These are phyloP conservation scores for Halichoerus grypus DNA, from an alignment of 2,113 vertebrate genomes.

Conservation along the genomic window DNA sequence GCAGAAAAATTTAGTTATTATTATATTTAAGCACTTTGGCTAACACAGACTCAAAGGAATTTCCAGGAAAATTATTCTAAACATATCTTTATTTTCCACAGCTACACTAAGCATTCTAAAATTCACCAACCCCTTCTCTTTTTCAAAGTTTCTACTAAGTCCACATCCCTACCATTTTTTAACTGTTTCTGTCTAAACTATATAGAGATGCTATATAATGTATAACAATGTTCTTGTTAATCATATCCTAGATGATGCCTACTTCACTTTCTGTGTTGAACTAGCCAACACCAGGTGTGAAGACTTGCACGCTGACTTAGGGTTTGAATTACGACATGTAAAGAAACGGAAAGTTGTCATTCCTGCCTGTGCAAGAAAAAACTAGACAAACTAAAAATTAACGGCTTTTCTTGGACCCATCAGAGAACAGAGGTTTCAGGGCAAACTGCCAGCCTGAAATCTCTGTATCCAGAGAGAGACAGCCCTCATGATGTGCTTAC, in stretches of 20 bases:
- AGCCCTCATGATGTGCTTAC: background rate
- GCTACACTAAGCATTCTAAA: background rate
- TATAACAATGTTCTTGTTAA: background rate
- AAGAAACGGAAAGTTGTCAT: background rate
- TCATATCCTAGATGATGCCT: background rate
- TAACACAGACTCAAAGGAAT: background rate
- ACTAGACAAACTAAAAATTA: background rate
- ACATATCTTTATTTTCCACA: background rate
- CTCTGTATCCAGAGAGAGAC: background rate
- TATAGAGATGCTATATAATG: background rate
- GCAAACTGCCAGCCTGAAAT: background rate
- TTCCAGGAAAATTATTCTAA: background rate
- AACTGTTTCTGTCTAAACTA: background rate
- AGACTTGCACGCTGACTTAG: background rate
- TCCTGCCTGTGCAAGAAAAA: background rate
- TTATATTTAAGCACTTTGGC: background rate
- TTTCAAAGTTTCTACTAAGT: background rate
- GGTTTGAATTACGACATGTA: background rate
- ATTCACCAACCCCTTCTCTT: background rate
- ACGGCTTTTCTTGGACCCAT: background rate
- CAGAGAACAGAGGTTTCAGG: background rate
- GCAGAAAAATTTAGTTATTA: background rate
- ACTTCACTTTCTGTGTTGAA: no score
- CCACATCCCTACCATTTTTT: background rate
- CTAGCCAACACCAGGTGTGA: background rate